A percentile compares a stretch with the other conserved stretches of the same genome.
Conservation (phyloP, 2,797 vertebrate genomes). For the Diglossa cyanea region DNA sequence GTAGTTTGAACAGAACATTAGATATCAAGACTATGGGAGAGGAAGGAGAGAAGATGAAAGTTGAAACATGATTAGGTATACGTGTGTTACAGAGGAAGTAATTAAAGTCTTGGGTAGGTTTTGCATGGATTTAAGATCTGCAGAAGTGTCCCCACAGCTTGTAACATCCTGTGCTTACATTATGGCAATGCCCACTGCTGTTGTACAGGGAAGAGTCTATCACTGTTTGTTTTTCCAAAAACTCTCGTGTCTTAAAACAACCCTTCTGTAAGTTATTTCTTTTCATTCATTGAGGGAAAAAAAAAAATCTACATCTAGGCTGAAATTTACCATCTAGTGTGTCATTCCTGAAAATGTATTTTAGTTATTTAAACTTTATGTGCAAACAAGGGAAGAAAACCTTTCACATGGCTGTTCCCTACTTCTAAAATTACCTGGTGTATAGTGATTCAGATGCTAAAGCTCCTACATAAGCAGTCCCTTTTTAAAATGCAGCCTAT, state of each 20-base stretch:
- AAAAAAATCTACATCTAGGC: not conserved
- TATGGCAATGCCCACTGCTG: not conserved
- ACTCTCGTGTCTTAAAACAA: not conserved
- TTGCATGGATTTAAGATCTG: not conserved
- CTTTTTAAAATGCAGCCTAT: not conserved
- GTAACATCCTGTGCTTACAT: not conserved
- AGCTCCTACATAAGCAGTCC: not conserved
- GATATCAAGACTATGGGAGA: not conserved
- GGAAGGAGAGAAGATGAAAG: slow-evolving; percentile 37
- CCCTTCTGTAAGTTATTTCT: not conserved
- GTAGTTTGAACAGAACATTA: slow-evolving; percentile 25
- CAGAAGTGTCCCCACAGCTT: not conserved
- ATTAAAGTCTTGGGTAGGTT: slow-evolving; percentile 12
- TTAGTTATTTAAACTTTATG: not conserved
- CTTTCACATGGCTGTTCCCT: not conserved
- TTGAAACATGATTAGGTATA: not conserved
- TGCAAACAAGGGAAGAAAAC: not conserved
- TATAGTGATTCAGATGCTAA: not conserved
- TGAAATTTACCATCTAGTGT: not conserved
- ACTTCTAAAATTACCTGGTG: not conserved
- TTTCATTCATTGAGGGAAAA: not conserved
- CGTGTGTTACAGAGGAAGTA: slow-evolving; percentile 24
- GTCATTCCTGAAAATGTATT: not conserved
- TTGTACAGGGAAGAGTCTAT: not conserved
- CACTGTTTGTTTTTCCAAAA: not conserved